Percentiles rank a stretch among this genome's conserved stretches.
Conservation (phyloP, 2,888 invertebrate genomes). For the Xanthia icteritia region DNA sequence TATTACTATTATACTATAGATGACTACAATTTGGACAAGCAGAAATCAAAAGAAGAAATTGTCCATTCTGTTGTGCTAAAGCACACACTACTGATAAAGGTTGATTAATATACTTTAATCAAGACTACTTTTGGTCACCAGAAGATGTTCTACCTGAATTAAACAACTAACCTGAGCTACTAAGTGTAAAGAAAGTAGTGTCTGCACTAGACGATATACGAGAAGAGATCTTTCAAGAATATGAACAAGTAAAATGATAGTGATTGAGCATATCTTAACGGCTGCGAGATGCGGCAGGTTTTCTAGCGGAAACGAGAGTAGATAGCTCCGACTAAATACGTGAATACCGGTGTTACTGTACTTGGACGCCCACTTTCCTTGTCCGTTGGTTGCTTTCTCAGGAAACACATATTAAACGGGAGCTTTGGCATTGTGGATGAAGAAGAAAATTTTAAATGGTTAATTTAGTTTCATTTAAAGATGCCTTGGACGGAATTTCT, state of each 20-base stretch:
- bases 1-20: too few relatives aligned
- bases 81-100: too few relatives aligned
- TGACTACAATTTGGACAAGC: neutral
- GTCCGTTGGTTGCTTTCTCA: constrained; percentile 56
- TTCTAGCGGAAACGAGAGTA: constrained; percentile 75
- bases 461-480: neutral
- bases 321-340: constrained; percentile 56
- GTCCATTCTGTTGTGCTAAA: neutral
- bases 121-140: neutral
- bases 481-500: neutral
- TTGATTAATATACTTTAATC: neutral
- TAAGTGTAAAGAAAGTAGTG: neutral
- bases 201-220: neutral
- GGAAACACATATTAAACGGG: constrained; percentile 47
- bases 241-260: constrained; percentile 47
- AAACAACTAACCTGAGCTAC: neutral
- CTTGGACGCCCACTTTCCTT: constrained; percentile 56
- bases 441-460: constrained; percentile 19
- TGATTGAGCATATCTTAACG: constrained; percentile 52
- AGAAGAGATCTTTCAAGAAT: constrained; percentile 24
- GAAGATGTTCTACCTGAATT: neutral
- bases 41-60: neutral
- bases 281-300: constrained; percentile 65
- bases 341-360: constrained; percentile 56
- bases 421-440: constrained; percentile 36